Evolutionary conservation across 2,797 vertebrate species (phyloP).

Genomic region (Capromys pilorides): DNA sequence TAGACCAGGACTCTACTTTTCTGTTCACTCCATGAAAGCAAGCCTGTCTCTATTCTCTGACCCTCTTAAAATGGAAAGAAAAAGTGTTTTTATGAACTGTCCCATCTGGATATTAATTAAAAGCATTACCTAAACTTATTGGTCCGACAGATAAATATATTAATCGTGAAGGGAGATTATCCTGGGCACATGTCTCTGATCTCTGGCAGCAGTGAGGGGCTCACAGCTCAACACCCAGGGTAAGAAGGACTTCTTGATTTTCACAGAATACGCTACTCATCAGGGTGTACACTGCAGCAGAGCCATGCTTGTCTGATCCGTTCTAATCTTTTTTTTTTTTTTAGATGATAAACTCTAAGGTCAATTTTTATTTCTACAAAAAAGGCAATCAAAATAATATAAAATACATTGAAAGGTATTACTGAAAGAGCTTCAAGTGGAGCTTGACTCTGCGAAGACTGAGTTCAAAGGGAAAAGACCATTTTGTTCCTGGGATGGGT

Average conservation of each 20-base stretch:
- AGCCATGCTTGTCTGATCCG: not conserved
- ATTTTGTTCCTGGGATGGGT: too few species aligned
- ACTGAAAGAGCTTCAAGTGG: too few species aligned
- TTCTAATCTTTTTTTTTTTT: not conserved
- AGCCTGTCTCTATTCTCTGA: not conserved
- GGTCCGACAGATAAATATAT: not conserved
- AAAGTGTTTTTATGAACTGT: not conserved
- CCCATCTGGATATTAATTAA: not conserved
- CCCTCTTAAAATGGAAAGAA: not conserved
- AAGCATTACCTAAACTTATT: not conserved
- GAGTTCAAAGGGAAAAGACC: too few species aligned
- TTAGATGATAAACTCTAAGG: too few species aligned
- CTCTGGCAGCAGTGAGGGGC: not conserved
- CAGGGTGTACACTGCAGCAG: not conserved
- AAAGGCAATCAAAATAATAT: too few species aligned
- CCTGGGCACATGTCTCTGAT: not conserved
- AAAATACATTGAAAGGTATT: too few species aligned
- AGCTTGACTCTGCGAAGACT: too few species aligned
- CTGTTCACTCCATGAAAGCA: not conserved
- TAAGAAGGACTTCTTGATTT: not conserved
- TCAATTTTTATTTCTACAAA: too few species aligned
- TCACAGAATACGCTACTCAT: not conserved
- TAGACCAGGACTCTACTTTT: not conserved
- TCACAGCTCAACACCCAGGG: not conserved
- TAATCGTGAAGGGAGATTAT: not conserved